Conservation (phyloP, 2,888 invertebrate species). For the Oscheius sp. region DNA sequence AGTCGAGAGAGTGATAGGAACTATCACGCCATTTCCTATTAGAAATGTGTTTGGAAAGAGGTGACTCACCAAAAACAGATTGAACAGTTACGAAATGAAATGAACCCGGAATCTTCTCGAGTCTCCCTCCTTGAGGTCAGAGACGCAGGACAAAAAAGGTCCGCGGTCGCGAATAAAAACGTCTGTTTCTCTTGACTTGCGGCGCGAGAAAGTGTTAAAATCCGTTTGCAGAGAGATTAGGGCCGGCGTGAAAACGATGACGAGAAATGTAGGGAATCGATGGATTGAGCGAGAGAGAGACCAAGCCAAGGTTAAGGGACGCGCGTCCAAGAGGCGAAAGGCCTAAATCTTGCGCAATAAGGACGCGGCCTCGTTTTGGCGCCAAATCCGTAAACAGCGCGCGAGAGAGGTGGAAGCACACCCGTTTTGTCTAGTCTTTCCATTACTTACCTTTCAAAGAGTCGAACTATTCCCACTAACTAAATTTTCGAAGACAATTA, state of each 20-base stretch:
- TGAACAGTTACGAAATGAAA: neutral
- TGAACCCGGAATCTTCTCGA: conserved; percentile 1
- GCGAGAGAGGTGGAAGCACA: neutral
- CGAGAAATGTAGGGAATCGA: too few relatives aligned
- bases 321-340: conserved; percentile 8
- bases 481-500: too few relatives aligned
- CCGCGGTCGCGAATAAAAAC: neutral
- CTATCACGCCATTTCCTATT: neutral
- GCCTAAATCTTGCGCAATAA: conserved; percentile 33
- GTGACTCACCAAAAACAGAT: neutral
- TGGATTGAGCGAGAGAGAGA: too few relatives aligned
- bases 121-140: neutral
- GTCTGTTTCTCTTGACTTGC: neutral
- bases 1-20: too few relatives aligned
- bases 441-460: too few relatives aligned
- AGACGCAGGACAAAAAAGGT: conserved; percentile 10
- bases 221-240: too few relatives aligned
- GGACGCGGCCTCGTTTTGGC: conserved; percentile 20
- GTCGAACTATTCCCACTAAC: too few relatives aligned
- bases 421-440: neutral
- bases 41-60: neutral
- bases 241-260: too few relatives aligned
- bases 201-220: too few relatives aligned
- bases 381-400: conserved; percentile 28
- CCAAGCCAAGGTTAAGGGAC: too few relatives aligned